A percentile compares a stretch with the other conserved stretches of the same genome.
Conservation (phyloP, 2,113 vertebrate genomes). For the Perca flavescens region DNA sequence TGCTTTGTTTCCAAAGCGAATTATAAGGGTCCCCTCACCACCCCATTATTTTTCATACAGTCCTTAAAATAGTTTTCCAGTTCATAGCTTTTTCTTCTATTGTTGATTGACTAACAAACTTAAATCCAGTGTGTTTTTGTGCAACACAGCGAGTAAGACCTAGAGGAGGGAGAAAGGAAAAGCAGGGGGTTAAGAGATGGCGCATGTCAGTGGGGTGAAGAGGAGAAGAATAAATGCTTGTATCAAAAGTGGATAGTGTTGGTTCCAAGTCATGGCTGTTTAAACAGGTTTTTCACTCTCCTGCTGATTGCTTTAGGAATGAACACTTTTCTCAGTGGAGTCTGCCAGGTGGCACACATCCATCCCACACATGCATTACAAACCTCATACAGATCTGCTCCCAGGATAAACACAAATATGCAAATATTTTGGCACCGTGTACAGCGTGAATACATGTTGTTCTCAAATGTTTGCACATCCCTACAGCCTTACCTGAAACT, state of each 20-base stretch:
- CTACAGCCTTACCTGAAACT: not conserved
- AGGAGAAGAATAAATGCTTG: constrained; percentile 1
- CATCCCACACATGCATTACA: constrained; percentile 13
- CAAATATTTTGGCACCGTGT: not conserved
- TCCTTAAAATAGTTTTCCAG: not conserved
- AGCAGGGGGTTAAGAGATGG: not conserved
- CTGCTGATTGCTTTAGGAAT: constrained; percentile 9
- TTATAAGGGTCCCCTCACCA: not conserved
- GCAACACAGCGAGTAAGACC: not conserved
- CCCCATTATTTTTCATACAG: not conserved
- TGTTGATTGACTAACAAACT: not conserved
- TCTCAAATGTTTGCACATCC: constrained; percentile 9
- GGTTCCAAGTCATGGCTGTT: not conserved
- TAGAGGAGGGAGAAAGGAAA: not conserved
- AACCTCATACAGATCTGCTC: constrained; percentile 2
- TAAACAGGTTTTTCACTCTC: constrained; percentile 3
- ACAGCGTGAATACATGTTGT: constrained; percentile 6
- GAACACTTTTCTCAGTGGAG: not conserved
- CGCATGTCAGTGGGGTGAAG: not conserved
- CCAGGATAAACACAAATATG: not conserved
- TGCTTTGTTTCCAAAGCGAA: not conserved
- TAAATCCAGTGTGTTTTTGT: not conserved
- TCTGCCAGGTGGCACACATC: constrained; percentile 3
- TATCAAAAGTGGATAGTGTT: not conserved
- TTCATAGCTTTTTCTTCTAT: not conserved